Evolutionary conservation across 2,797 vertebrate species (phyloP).

Genomic region (Ambastaia sidthimunki): DNA sequence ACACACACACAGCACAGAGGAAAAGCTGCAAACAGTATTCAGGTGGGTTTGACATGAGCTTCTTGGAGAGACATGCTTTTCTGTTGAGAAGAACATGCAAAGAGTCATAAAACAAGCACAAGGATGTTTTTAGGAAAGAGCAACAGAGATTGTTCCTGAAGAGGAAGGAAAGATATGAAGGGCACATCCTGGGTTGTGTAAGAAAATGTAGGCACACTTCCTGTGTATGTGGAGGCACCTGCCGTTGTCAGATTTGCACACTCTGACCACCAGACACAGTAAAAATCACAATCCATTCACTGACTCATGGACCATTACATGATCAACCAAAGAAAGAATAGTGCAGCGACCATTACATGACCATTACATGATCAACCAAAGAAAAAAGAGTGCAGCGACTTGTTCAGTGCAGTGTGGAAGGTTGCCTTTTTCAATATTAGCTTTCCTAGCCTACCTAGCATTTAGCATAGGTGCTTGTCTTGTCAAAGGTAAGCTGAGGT

Average conservation of each 20-base stretch:
- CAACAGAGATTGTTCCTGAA: conserved; percentile 12
- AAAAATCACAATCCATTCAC: neutral
- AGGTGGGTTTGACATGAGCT: neutral
- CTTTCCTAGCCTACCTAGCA: neutral
- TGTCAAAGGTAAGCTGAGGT: neutral
- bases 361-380: neutral
- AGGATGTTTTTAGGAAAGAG: conserved; percentile 18
- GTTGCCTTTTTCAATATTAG: conserved; percentile 4
- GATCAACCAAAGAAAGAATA: conserved; percentile 4
- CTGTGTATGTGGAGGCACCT: conserved; percentile 35
- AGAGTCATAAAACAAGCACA: conserved; percentile 22
- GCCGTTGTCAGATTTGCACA: conserved; percentile 4
- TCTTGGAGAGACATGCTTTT: conserved; percentile 13
- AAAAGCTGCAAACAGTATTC: neutral
- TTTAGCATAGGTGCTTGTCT: neutral
- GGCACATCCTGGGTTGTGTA: conserved; percentile 29
- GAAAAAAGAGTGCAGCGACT: neutral
- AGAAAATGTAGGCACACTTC: conserved; percentile 18
- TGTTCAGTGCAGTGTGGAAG: neutral
- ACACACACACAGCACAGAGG: neutral
- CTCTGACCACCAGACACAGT: neutral
- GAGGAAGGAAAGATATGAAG: conserved; percentile 38
- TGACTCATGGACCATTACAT: neutral
- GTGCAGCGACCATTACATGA: neutral
- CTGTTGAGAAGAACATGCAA: conserved; percentile 8